Conservation (phyloP, 2,888 invertebrate genomes). For the Amphipyra tragopoginis region DNA sequence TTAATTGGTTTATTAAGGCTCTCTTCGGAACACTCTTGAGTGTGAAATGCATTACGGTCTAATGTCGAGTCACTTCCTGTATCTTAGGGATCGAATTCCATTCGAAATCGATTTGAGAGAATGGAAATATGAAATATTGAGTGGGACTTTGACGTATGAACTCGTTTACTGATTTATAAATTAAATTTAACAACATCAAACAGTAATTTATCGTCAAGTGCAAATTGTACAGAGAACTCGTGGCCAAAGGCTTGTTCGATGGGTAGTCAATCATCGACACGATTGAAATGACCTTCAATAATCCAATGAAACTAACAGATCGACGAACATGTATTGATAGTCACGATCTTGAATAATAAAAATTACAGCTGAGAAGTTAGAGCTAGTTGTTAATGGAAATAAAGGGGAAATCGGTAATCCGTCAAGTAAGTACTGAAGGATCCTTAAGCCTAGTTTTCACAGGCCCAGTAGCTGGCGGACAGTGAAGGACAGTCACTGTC, state of each 20-base stretch:
- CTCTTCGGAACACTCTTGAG: conserved; percentile 71
- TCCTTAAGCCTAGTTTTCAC: no score
- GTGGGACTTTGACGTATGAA: background rate
- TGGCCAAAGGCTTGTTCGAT: conserved; percentile 27
- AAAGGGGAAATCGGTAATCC: no score
- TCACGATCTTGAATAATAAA: conserved; percentile 43
- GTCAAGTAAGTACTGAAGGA: no score
- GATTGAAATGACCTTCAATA: conserved; percentile 51
- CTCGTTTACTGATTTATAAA: background rate
- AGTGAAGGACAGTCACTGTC: no score
- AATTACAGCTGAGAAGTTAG: conserved; percentile 1
- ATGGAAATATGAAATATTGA: conserved; percentile 19
- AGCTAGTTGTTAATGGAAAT: no score
- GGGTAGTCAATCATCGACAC: conserved; percentile 14
- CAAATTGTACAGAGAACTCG: conserved; percentile 13
- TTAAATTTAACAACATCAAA: conserved; percentile 4
- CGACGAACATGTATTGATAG: conserved; percentile 41
- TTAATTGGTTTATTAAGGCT: conserved; percentile 86
- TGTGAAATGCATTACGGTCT: conserved; percentile 76
- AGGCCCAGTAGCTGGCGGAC: no score
- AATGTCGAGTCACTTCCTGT: conserved; percentile 55
- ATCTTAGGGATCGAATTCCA: conserved; percentile 40
- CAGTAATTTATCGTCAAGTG: conserved; percentile 30
- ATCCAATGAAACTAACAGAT: conserved; percentile 34
- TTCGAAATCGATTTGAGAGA: conserved; percentile 37